Evolutionary conservation across 2,888 invertebrate genomes (phyloP), one percentile per base, ranked within the genome.

Genomic region (Digitonthophagus gazella): DNA sequence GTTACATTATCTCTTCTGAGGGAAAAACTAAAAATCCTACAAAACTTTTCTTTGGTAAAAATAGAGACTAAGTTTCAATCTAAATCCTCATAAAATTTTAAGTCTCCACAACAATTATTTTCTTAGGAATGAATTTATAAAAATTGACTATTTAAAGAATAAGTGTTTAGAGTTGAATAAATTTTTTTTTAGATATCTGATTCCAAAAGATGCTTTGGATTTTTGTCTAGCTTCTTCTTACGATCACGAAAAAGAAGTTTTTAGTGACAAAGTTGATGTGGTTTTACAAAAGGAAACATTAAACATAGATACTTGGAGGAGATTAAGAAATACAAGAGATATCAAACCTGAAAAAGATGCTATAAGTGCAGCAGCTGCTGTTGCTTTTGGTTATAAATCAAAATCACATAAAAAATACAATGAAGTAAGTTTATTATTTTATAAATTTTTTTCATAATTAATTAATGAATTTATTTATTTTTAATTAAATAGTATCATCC

Each of bases 141-240:
- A n/a, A n/a, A n/a, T n/a, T n/a, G n/a, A n/a, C n/a, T n/a, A n/a
- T n/a, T n/a, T n/a, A n/a, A n/a, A n/a, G n/a, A n/a, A n/a, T n/a
- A n/a, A n/a, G n/a, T n/a, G n/a, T n/a, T n/a, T n/a, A n/a, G n/a
- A n/a, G n/a, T n/a, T n/a, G n/a, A n/a, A n/a, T n/a, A 22, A 22
- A 22, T 3, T 55, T 22, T 54, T 44, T 70, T 72, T 57, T 67
- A 82, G 82, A 2, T 75, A 77, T 18, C 73, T 81, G 28, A 83
- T 87, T 65, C 92, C 92, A 0, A 83, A 85, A 16, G 92, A 93
- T 78, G 86, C 88, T 61, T 82, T 93, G 69, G 93, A 93, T 78
- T 84, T 91, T 66, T 82, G 88, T 3, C 81, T 93, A 65, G 83
- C 86, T 2, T 84, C 92, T 0, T 86, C 89, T 0, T 93, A 93